phyloP scores from a whole-genome alignment of 2,797 vertebrate species.

The Diceros bicornis region DNA sequence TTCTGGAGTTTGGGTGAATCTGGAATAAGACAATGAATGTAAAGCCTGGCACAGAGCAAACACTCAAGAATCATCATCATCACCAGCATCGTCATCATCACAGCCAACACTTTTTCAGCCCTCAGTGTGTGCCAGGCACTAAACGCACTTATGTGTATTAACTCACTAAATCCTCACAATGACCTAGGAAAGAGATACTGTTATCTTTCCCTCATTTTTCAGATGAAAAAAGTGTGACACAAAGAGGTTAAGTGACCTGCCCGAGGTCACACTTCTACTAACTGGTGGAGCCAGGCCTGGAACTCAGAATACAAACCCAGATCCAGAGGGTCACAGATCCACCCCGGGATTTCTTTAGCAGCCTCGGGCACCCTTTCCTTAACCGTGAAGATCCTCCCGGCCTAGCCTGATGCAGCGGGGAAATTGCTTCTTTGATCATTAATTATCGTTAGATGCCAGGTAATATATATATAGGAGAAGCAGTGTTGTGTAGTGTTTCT shows the following conservation, averaged over 20 bases:
- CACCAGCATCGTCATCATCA: background rate
- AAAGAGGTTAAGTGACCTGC: slow-evolving; percentile 1
- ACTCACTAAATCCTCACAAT: background rate
- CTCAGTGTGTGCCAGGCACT: background rate
- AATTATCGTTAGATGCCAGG: background rate
- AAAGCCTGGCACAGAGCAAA: background rate
- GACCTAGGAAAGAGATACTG: background rate
- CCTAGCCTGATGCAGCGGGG: background rate
- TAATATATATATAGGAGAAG: background rate
- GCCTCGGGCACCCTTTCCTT: background rate
- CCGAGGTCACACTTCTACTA: background rate
- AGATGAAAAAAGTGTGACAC: background rate
- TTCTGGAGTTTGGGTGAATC: background rate
- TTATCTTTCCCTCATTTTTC: background rate
- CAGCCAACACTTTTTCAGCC: background rate
- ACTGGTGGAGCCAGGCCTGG: background rate
- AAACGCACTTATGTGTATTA: background rate
- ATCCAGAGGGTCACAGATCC: background rate
- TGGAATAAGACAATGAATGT: background rate
- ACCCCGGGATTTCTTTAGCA: background rate
- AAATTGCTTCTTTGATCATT: slow-evolving; percentile 9
- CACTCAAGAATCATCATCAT: background rate
- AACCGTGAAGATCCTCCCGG: background rate
- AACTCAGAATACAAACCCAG: slow-evolving; percentile 1
- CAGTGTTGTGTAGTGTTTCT: background rate